These are phyloP conservation scores for Plagiodera versicolora DNA, from an alignment of 2,888 invertebrate genomes.

Conservation along the genomic window DNA sequence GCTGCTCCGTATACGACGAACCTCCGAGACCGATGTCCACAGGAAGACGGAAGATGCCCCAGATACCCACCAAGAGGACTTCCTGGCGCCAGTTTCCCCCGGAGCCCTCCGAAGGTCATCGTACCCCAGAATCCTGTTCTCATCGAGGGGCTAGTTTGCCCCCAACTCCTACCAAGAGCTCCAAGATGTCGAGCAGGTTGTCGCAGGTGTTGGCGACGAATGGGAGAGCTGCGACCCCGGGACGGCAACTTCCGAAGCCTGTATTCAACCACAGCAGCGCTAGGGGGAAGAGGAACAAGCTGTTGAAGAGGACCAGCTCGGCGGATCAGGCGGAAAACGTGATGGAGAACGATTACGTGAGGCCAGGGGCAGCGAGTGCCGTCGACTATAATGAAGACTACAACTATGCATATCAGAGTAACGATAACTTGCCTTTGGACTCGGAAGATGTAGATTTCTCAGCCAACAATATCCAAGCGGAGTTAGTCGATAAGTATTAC, in stretches of 20 bases:
- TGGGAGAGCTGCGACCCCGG: conserved; percentile 41
- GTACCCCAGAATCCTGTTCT: conserved; percentile 47
- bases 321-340: conserved; percentile 51
- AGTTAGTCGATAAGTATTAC: conserved; percentile 42
- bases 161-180: conserved; percentile 53
- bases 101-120: conserved; percentile 43
- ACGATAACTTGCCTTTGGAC: conserved; percentile 59
- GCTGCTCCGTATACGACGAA: conserved; percentile 42
- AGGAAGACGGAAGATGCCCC: conserved; percentile 50
- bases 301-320: conserved; percentile 52
- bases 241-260: conserved; percentile 58
- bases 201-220: conserved; percentile 14
- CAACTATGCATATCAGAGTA: conserved; percentile 70
- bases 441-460: conserved; percentile 31
- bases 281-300: conserved; percentile 47
- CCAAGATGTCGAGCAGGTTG: conserved; percentile 37
- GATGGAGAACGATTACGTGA: conserved; percentile 48
- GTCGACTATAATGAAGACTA: conserved; percentile 67
- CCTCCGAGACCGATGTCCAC: conserved; percentile 43
- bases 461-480: conserved; percentile 16
- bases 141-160: conserved; percentile 54
- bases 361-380: conserved; percentile 51
- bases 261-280: conserved; percentile 50
- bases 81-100: conserved; percentile 23
- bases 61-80: conserved; percentile 50